Evolutionary conservation across 2,888 invertebrate species (phyloP).

Genomic region (Phengaris alcon): DNA sequence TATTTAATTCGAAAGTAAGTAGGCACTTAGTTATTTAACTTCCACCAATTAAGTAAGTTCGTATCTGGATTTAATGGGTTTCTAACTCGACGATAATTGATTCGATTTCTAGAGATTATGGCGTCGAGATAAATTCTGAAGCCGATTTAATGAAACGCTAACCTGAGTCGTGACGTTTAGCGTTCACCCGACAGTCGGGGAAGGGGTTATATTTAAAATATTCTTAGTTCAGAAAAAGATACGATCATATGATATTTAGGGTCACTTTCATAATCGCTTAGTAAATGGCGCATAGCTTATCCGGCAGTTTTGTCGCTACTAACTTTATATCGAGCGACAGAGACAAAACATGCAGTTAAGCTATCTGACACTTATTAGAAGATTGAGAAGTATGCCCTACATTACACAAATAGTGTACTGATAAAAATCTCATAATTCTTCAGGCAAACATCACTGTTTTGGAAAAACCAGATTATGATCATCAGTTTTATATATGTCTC

Average conservation of each 20-base stretch:
- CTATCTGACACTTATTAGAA: too few species aligned
- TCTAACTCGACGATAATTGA: slow-evolving; percentile 18
- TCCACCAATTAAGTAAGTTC: slow-evolving; percentile 11
- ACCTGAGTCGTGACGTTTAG: not conserved
- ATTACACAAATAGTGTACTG: not conserved
- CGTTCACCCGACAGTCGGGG: not conserved
- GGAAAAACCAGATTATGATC: too few species aligned
- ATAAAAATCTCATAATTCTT: too few species aligned
- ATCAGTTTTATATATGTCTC: too few species aligned
- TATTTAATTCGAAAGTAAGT: not conserved
- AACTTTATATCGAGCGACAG: too few species aligned
- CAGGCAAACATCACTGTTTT: too few species aligned
- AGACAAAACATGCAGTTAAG: too few species aligned
- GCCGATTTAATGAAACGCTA: not conserved
- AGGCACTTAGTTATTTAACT: not conserved
- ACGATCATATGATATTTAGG: not conserved
- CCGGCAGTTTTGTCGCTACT: too few species aligned
- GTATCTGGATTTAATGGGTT: slow-evolving; percentile 20
- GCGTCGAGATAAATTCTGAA: slow-evolving; percentile 4
- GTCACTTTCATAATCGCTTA: too few species aligned
- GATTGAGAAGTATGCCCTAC: too few species aligned
- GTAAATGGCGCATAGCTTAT: too few species aligned
- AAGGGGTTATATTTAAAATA: not conserved
- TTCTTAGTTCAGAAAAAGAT: not conserved
- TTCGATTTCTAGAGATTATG: slow-evolving; percentile 15